Evolutionary conservation across 2,888 invertebrate genomes (phyloP).

Genomic region (Norana najaformis): DNA sequence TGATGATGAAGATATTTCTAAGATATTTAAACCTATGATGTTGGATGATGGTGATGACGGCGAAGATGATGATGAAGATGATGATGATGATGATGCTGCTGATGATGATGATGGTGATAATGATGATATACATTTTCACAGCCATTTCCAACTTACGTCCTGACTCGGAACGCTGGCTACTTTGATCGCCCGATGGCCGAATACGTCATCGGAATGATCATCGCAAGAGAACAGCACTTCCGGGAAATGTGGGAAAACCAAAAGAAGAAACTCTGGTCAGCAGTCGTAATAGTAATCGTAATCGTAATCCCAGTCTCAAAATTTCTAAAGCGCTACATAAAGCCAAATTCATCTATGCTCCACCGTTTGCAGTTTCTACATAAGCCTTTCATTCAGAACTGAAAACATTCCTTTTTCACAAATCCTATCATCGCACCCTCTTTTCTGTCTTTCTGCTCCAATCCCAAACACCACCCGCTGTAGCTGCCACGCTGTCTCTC

Average conservation of each 20-base stretch:
- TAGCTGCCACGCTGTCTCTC: no score
- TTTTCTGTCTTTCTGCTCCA: no score
- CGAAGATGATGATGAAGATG: background rate
- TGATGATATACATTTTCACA: background rate
- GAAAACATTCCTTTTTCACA: no score
- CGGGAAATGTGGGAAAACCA: conserved; percentile 43
- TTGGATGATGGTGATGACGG: background rate
- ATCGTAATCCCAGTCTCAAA: no score
- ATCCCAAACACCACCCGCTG: no score
- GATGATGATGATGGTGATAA: background rate
- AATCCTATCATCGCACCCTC: no score
- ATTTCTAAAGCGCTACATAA: no score
- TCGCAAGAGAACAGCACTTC: conserved; percentile 48
- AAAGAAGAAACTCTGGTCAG: conserved; percentile 45
- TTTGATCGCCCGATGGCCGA: conserved; percentile 50
- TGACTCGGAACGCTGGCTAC: conserved; percentile 46
- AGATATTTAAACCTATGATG: background rate
- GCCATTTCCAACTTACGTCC: conserved; percentile 42
- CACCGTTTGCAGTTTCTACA: no score
- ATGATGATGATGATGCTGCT: background rate
- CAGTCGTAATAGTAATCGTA: no score
- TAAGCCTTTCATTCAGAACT: no score
- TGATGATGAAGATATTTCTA: background rate
- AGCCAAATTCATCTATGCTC: no score
- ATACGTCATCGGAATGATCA: conserved; percentile 51